A percentile compares a stretch with the other conserved stretches of the same genome.
Conservation (phyloP, 2,888 invertebrate species). For the Caenorhabditis drosophilae region DNA sequence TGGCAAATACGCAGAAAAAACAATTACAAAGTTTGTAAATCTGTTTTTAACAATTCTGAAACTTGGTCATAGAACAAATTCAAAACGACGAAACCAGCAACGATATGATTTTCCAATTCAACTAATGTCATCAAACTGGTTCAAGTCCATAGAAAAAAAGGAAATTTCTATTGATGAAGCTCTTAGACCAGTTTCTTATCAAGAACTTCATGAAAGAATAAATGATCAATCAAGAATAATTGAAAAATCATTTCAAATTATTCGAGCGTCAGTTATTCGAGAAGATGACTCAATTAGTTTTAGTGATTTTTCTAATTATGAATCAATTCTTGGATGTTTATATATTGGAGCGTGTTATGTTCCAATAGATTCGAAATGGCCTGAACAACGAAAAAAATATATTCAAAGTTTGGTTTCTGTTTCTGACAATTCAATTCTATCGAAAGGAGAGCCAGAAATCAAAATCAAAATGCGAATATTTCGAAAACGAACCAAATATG, state of each 20-base stretch:
- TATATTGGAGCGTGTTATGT: slow-evolving; percentile 44
- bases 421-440: too few relatives aligned
- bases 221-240: background rate
- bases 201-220: background rate
- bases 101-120: background rate
- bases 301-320: background rate
- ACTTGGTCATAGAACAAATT: background rate
- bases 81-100: background rate
- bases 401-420: background rate
- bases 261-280: background rate
- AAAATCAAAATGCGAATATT: slow-evolving; percentile 14
- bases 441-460: too few relatives aligned
- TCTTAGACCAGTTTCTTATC: background rate
- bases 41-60: slow-evolving; percentile 28
- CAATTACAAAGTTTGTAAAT: slow-evolving; percentile 36
- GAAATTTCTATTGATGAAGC: background rate
- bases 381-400: slow-evolving; percentile 22
- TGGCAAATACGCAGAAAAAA: slow-evolving; percentile 24
- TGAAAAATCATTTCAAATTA: background rate
- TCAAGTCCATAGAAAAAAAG: background rate
- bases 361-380: slow-evolving; percentile 51
- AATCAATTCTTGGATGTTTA: slow-evolving; percentile 36
- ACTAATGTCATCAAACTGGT: background rate
- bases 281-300: slow-evolving; percentile 31
- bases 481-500: slow-evolving; percentile 10